These are phyloP conservation scores for Theristicus caerulescens DNA, from an alignment of 2,113 vertebrate genomes.

Conservation along the genomic window DNA sequence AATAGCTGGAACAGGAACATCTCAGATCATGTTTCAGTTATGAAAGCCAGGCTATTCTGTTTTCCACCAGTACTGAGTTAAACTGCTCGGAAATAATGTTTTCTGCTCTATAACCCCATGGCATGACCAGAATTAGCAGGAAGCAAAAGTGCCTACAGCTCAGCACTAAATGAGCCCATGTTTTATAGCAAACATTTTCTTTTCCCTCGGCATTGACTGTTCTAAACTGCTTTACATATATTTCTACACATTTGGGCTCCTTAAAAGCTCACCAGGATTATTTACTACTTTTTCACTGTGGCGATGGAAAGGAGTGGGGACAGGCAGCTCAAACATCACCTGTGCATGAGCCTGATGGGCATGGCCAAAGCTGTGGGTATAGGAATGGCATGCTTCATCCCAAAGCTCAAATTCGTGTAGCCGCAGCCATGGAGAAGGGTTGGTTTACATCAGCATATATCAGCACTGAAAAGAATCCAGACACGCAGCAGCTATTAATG, in stretches of 20 bases:
- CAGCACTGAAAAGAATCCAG: background rate
- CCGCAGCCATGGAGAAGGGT: background rate
- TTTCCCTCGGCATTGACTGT: background rate
- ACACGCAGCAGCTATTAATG: background rate
- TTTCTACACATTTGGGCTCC: background rate
- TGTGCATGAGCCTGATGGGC: background rate
- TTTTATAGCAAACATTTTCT: background rate
- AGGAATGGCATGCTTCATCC: background rate
- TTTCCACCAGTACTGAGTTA: background rate
- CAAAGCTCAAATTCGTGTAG: background rate
- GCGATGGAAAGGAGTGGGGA: background rate
- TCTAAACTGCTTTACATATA: background rate
- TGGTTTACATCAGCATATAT: background rate
- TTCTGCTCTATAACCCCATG: constrained; percentile 38
- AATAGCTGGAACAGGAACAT: background rate
- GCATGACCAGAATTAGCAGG: constrained; percentile 41
- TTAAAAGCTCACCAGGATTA: background rate
- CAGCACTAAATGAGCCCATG: background rate
- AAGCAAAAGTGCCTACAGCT: constrained; percentile 33
- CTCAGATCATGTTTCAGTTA: background rate
- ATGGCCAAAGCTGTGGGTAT: background rate
- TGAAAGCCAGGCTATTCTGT: background rate
- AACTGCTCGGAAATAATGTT: constrained; percentile 41
- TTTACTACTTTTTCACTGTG: background rate
- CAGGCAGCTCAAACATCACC: background rate